Evolutionary conservation across 2,113 vertebrate species (phyloP).

Genomic region (Pomatorhinus ruficollis): DNA sequence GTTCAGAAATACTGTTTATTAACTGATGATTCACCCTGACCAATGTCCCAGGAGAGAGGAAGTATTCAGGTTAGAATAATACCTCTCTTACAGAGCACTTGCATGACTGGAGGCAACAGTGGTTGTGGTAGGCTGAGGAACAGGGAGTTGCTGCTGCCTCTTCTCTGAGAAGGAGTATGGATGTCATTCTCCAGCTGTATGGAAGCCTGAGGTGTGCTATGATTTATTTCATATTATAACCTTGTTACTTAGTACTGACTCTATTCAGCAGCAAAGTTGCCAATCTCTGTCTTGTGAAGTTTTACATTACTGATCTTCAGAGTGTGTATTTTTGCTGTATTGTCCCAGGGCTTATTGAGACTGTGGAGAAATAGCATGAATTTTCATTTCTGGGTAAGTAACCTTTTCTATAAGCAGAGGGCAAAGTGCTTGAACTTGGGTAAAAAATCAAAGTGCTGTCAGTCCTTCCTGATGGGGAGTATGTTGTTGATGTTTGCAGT

Average conservation of each 20-base stretch:
- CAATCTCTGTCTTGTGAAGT: background rate
- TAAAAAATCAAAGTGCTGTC: background rate
- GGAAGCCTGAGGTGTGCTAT: background rate
- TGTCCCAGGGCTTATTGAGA: background rate
- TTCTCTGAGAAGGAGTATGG: background rate
- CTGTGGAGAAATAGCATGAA: background rate
- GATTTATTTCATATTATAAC: background rate
- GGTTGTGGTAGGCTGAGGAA: background rate
- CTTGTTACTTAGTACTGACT: background rate
- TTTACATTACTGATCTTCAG: background rate
- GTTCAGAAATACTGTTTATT: slow-evolving; percentile 45
- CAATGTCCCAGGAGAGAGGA: background rate
- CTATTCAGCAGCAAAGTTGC: background rate
- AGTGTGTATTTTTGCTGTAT: background rate
- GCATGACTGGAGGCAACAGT: background rate
- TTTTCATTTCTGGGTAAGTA: background rate
- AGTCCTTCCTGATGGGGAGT: background rate
- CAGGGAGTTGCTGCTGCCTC: background rate
- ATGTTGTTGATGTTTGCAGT: background rate
- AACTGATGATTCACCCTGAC: slow-evolving; percentile 41
- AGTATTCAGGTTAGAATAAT: background rate
- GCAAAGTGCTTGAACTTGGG: background rate
- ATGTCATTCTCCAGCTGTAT: background rate
- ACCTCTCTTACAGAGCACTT: background rate
- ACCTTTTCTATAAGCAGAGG: background rate